phyloP scores from a whole-genome alignment of 2,888 invertebrate species.

The Tridacna crocea region DNA sequence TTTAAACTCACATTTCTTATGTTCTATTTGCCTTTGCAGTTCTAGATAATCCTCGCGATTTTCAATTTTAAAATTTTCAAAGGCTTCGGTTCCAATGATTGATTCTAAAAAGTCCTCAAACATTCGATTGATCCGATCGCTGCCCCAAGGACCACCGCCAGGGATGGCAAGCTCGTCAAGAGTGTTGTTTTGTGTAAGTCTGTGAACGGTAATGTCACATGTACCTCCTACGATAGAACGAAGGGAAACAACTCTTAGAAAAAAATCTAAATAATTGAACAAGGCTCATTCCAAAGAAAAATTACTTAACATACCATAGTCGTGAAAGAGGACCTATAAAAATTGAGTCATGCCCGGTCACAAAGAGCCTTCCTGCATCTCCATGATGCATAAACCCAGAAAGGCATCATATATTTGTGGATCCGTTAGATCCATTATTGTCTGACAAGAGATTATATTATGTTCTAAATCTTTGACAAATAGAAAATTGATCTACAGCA shows the following conservation, averaged over 20 bases:
- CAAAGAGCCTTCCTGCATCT: not conserved
- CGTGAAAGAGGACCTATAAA: too few relatives aligned
- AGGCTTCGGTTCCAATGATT: conserved; percentile 31
- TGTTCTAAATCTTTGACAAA: too few relatives aligned
- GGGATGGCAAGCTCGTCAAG: conserved; percentile 42
- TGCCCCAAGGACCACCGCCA: conserved; percentile 43
- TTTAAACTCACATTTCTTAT: conserved; percentile 34
- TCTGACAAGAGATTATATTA: too few relatives aligned
- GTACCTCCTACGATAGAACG: conserved; percentile 42
- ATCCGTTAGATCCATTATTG: too few relatives aligned
- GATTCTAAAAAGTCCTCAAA: conserved; percentile 30
- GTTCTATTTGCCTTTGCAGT: conserved; percentile 34
- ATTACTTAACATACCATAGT: too few relatives aligned
- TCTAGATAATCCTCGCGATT: conserved; percentile 32
- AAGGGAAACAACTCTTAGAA: not conserved
- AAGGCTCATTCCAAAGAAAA: too few relatives aligned
- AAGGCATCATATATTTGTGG: too few relatives aligned
- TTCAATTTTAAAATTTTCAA: conserved; percentile 20
- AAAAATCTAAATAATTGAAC: not conserved
- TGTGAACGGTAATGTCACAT: conserved; percentile 42
- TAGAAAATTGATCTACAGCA: too few relatives aligned
- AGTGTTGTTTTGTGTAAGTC: conserved; percentile 4
- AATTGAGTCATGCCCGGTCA: not conserved
- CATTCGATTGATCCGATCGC: conserved; percentile 37
- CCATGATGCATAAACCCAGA: not conserved